Conservation (phyloP, 2,797 vertebrate genomes). For the Babyrousa celebensis region DNA sequence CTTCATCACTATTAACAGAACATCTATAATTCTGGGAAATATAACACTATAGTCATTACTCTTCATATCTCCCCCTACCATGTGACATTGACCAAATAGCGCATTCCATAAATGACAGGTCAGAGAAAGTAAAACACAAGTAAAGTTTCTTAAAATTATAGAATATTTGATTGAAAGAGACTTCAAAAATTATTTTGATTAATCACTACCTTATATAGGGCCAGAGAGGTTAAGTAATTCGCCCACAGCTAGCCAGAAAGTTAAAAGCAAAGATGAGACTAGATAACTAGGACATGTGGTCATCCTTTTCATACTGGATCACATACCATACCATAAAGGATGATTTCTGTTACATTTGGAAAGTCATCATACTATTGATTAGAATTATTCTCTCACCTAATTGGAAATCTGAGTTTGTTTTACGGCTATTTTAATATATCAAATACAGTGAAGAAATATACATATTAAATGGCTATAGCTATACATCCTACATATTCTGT, state of each 20-base stretch:
- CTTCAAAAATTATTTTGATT: slow-evolving; percentile 35
- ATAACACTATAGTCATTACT: not conserved
- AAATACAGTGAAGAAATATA: not conserved
- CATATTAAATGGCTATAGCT: slow-evolving; percentile 11
- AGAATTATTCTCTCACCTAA: slow-evolving; percentile 34
- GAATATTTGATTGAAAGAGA: not conserved
- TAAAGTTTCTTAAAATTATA: not conserved
- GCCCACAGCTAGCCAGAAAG: not conserved
- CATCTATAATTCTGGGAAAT: not conserved
- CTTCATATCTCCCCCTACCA: not conserved
- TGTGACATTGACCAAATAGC: not conserved
- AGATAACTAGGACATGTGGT: not conserved
- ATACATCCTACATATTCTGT: not conserved
- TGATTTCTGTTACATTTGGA: not conserved
- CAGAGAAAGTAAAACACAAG: slow-evolving; percentile 52
- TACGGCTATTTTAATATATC: not conserved
- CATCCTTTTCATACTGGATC: not conserved
- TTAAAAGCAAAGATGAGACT: not conserved
- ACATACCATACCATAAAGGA: not conserved
- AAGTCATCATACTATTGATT: not conserved
- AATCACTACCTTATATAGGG: not conserved
- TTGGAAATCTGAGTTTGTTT: not conserved
- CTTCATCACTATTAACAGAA: slow-evolving; percentile 17
- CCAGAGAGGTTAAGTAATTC: not conserved
- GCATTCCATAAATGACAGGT: not conserved